phyloP scores from a whole-genome alignment of 2,888 invertebrate species.

The Rhogogaster chlorosoma region DNA sequence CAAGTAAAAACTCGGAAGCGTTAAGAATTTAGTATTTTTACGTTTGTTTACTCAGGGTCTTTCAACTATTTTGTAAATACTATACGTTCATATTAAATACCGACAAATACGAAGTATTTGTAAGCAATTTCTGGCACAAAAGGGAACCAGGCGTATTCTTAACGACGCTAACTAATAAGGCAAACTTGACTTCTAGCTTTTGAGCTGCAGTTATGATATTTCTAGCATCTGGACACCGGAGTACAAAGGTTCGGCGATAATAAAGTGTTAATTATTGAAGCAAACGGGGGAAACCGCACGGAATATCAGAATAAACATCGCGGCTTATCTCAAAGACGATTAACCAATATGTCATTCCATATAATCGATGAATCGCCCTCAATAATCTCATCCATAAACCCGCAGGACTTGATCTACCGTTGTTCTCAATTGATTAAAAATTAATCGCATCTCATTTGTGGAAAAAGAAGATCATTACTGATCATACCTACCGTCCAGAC shows the following conservation, averaged over 20 bases:
- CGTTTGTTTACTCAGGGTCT: constrained; percentile 17
- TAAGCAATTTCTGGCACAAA: constrained; percentile 42
- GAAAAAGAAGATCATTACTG: neutral
- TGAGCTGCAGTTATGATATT: constrained; percentile 23
- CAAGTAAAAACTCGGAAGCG: neutral
- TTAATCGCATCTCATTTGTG: neutral
- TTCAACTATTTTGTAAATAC: constrained; percentile 43
- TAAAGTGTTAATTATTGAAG: constrained; percentile 43
- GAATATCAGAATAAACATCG: constrained; percentile 40
- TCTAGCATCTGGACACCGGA: constrained; percentile 41
- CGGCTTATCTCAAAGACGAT: constrained; percentile 49
- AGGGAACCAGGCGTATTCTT: constrained; percentile 9
- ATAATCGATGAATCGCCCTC: neutral
- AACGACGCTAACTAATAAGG: constrained; percentile 40
- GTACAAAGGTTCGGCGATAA: constrained; percentile 33
- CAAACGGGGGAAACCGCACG: constrained; percentile 20
- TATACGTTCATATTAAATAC: constrained; percentile 38
- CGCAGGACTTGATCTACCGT: neutral
- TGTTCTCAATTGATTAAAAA: neutral
- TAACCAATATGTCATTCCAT: constrained; percentile 52
- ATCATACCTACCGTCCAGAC: neutral
- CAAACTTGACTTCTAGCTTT: constrained; percentile 48
- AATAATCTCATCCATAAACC: neutral
- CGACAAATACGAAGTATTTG: constrained; percentile 46
- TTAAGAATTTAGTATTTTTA: neutral